Base-by-base conservation (phyloP, 2,113 vertebrate genomes). In the Chroicocephalus ridibundus region DNA sequence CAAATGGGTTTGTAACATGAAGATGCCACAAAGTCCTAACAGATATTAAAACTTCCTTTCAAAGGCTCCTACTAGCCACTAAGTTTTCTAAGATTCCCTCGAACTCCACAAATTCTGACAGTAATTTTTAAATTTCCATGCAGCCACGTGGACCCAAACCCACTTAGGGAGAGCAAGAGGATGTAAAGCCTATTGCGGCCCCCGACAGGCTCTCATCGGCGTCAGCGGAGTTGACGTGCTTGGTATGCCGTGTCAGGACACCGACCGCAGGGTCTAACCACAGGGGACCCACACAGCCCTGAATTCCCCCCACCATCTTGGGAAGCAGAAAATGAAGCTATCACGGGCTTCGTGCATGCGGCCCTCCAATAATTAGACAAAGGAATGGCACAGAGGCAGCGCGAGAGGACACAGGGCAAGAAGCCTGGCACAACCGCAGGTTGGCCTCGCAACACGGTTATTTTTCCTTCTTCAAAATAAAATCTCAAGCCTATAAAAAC, bases 371-470 rank as follows among this genome's bases (percentile, higher is more conserved):
- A 68, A 40, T 1, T 4, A 32, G 2, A 0, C 46, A 21, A 32
- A 36, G 62, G 16, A 64, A 79, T 0, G 32, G 55, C 86, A 69
- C 51, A 24, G 24, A 22, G 65, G 66, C 90, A 68, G 74, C 0
- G 3, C 0, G 8, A 46, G 51, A 17, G 76, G 71, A 71, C 54
- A 7, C 46, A 5, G 1, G 54, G 81, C 51, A 15, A 68, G 80
- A 3, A 75, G 82, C 62, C 60, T 77, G 87, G 85, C 76, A 79
- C 0, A 2, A 15, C 65, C 36, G 3, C 24, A 13, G 54, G 68
- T 1, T 75, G 89, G 68, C 85, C 72, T 61, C 6, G 40, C 2
- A 3, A 3, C 3, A 4, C 0, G 0, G 75, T 69, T 36, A 6
- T 55, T 92, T 78, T 49, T 32, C 82, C 82, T 82, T 34, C 82